These are phyloP conservation scores for Arothron firmamentum DNA, from an alignment of 2,113 vertebrate genomes.

Conservation along the genomic window DNA sequence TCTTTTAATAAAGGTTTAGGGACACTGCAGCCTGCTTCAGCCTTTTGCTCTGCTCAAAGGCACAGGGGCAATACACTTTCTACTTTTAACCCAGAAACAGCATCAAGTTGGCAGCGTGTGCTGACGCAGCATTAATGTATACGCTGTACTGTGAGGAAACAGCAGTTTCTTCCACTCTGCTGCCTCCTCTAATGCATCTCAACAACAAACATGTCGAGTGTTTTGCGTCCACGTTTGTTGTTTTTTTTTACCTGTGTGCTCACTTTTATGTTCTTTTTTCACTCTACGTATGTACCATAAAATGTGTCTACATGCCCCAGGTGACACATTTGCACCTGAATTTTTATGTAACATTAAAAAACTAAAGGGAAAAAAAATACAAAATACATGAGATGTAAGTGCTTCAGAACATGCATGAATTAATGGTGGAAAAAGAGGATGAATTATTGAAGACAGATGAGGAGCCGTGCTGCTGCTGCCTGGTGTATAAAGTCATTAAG, in stretches of 20 bases:
- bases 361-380: background rate
- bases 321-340: background rate
- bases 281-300: no score
- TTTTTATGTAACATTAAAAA: background rate
- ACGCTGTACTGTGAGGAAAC: background rate
- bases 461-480: slow-evolving; percentile 9
- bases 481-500: slow-evolving; percentile 24
- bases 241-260: no score
- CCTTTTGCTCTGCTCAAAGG: no score
- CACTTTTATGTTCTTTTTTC: no score
- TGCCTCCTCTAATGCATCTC: background rate
- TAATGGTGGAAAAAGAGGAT: slow-evolving; percentile 2
- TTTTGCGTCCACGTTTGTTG: background rate
- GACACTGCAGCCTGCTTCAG: no score
- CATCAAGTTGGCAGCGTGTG: background rate
- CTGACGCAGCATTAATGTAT: background rate
- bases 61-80: background rate
- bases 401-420: slow-evolving; percentile 6
- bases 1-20: no score
- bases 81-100: background rate
- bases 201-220: background rate
- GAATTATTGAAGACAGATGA: slow-evolving; percentile 46
- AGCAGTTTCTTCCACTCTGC: background rate
- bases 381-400: background rate
- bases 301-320: background rate